Base-by-base conservation (phyloP, 1,140 invertebrate genomes). In the Andricus grossulariae region DNA sequence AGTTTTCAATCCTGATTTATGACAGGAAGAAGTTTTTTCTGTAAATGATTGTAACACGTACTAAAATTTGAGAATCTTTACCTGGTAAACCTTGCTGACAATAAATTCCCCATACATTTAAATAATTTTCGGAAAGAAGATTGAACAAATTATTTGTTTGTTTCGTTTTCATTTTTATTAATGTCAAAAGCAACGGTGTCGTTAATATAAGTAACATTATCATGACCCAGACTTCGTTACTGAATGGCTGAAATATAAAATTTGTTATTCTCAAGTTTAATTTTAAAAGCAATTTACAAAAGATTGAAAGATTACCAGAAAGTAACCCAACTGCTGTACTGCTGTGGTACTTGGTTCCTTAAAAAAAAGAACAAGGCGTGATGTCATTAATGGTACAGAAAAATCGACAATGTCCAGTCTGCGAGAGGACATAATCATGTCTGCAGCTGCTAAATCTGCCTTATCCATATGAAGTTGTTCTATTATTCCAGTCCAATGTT, bases 71-170 rank as follows among this genome's bases (percentile, higher is more conserved):
- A 8, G 8, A 45, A 45, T 45, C 7, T 10, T 45, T 70, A 88
- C 87, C 85, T 75, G 72, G 39, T 16, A 87, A 52, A 7, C 85
- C 82, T 52, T 88, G 87, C 16, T 86, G 84, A n/a, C 87, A 88
- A 25, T 83, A 80, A 32, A 88, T 84, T 11, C 86, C 84, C 86
- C 84, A 88, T n/a, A 86, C 50, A 18, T 16, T 49, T 8, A 87
- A 52, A 51, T 78, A 84, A 73, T 82, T 81, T 2, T 87, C 75
- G 25, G 55, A 71, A 10, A 85, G 13, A 11, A 45, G 39, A 45
- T 45, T 10, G 0, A 11, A 45, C 7, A 10, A 8, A 45, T 45
- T 45, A 45, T 45, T 45, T 2, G 39, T 45, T 45, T 11, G 39
- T 45, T 45, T 11, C 10, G 39, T 11, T 45, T 45, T 45, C 5